A percentile compares a stretch with the other conserved stretches of the same genome.
Conservation (phyloP, 2,113 vertebrate species). For the Elephas maximus region DNA sequence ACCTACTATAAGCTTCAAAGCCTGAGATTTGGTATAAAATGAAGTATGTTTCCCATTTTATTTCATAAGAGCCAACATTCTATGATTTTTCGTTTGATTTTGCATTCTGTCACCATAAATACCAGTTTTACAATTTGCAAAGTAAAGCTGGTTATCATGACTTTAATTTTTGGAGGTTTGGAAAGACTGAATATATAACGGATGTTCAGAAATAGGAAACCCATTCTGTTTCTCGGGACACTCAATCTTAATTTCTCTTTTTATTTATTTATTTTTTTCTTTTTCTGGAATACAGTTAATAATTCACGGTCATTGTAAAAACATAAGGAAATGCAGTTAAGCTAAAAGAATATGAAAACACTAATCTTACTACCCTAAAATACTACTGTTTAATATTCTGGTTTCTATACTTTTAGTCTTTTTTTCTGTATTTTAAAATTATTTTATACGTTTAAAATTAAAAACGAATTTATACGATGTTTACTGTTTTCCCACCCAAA, state of each 20-base stretch:
- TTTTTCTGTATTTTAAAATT: constrained; percentile 20
- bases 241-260: not conserved
- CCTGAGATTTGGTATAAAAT: not conserved
- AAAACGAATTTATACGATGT: constrained; percentile 24
- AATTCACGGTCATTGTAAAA: not conserved
- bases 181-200: not conserved
- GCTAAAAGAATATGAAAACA: constrained; percentile 51
- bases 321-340: constrained; percentile 23
- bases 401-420: not conserved
- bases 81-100: not conserved
- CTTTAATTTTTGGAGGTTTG: constrained; percentile 34
- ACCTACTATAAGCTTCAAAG: not conserved
- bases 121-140: constrained; percentile 6
- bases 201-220: not conserved
- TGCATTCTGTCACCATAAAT: constrained; percentile 10
- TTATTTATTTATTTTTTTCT: not conserved
- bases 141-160: constrained; percentile 32
- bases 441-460: constrained; percentile 32
- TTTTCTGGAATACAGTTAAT: not conserved
- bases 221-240: not conserved
- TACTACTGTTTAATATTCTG: not conserved
- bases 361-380: constrained; percentile 7
- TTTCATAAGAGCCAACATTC: not conserved
- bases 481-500: not conserved
- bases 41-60: not conserved